These are phyloP conservation scores for Aegotheles bennettii DNA, from an alignment of 2,113 vertebrate species.

Conservation along the genomic window DNA sequence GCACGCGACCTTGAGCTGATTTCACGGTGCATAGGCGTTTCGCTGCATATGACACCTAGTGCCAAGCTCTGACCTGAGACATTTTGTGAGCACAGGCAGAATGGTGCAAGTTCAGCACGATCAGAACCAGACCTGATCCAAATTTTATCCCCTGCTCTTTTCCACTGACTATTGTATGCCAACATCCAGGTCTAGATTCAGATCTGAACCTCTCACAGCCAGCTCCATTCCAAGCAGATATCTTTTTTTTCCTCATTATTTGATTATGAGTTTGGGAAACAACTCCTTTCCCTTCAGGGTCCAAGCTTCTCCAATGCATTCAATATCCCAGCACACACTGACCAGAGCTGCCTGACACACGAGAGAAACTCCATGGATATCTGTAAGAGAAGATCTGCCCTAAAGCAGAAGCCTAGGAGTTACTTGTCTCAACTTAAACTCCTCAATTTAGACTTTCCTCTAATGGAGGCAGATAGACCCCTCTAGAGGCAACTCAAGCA, in stretches of 20 bases:
- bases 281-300: not conserved
- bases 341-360: not conserved
- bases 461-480: slow-evolving; percentile 26
- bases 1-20: not conserved
- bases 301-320: not conserved
- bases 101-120: not conserved
- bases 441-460: not conserved
- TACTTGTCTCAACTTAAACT: not conserved
- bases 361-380: not conserved
- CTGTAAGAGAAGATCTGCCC: not conserved
- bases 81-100: not conserved
- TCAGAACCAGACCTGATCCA: not conserved
- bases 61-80: not conserved
- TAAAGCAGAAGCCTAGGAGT: not conserved
- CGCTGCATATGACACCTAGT: not conserved
- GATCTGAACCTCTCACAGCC: not conserved
- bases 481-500: slow-evolving; percentile 32
- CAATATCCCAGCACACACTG: not conserved
- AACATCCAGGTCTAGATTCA: not conserved
- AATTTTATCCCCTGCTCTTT: not conserved
- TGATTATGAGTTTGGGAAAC: not conserved
- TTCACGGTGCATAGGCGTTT: not conserved
- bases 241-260: not conserved
- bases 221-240: not conserved
- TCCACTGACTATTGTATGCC: not conserved